Evolutionary conservation across 2,888 invertebrate species (phyloP), one percentile per base, ranked within the genome.

Genomic region (Caradrina clavipalpis): DNA sequence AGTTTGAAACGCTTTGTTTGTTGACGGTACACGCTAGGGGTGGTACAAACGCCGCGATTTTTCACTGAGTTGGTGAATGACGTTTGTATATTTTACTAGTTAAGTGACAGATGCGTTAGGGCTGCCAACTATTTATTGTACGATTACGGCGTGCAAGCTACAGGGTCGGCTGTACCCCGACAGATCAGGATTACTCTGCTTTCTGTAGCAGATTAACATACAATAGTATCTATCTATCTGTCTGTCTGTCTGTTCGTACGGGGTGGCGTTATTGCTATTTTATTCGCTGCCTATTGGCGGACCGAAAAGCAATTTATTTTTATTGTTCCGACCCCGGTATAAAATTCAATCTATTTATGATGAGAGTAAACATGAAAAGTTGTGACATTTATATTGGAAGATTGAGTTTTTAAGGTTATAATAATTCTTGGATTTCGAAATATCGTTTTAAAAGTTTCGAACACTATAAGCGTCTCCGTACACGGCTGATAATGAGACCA

Each of bases 71-170:
- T 89, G 88, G 86, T 90, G 93, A 94, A 93, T 95, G 95, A 95
- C 94, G 93, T 93, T 94, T 95, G 95, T 96, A 95, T 95, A 95
- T 94, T 95, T 94, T 95, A 93, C 93, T 95, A 93, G 94, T 94
- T 93, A 94, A 94, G 93, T 95, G 95, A 95, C 95, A 96, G 95
- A 95, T 96, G 95, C 92, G 93, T 90, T 87, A 91, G 94, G 95
- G 95, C 91, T 93, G 93, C 90, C 86, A 94, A 95, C 95, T 95
- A 95, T 94, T 94, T 94, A 94, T 95, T 95, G 95, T 94, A 88
- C 94, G 91, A 95, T 95, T 95, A 95, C 92, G 89, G 90, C 86
- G 90, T 92, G 93, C 90, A 92, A 94, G 95, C 94, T 91, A 93
- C 91, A 84, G 82, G 90, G 87, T 90, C 91, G 93, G 90, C 89